Evolutionary conservation across 2,113 vertebrate genomes (phyloP), one percentile per base, ranked within the genome.

Genomic region (Cyprinodon brontotheroides): DNA sequence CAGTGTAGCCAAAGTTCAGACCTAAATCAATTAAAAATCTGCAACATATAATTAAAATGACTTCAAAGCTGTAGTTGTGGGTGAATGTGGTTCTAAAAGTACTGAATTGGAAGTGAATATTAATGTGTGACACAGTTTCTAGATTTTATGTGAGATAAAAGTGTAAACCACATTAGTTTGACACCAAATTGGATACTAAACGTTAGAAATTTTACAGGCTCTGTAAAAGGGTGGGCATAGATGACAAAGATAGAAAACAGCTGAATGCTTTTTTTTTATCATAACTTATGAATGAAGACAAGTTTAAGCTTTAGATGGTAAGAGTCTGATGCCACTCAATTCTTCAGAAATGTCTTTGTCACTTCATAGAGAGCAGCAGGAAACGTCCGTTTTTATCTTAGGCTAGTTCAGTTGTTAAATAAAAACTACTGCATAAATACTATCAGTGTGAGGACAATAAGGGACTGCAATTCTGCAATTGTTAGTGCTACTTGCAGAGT

Each of bases 291-390:
- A 75, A 77, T 29, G 13, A 79, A 50, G 61, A 75, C 36, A 61
- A 47, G 72, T 77, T 39, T 60, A 41, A 70, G 60, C 12, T 63
- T 84, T 87, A 82, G 43, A 61, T 65, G 48, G 48, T 65, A 77
- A 38, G 47, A 72, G 53, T 67, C 74, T 82, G 41, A 77, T 37
- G 61, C 53, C 36, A 40, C 36, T 60, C 63, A 65, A 71, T 59
- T 45, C 41, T 65, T 67, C 77, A 79, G 80, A 89, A 90, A 90
- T 72, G 59, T 68, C 83, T 86, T 65, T 65, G 53, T 73, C 50
- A 66, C 68, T 72, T 62, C 86, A 74, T 76, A 83, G 62, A 68
- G 73, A 61, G 4, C 9, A 20, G 50, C 50, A 57, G 9, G 17
- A 57, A 57, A 5, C 50, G 17, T n/a, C 14, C 17, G 29, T 29